Evolutionary conservation across 2,113 vertebrate species (phyloP).

Genomic region (Argyrosomus japonicus): DNA sequence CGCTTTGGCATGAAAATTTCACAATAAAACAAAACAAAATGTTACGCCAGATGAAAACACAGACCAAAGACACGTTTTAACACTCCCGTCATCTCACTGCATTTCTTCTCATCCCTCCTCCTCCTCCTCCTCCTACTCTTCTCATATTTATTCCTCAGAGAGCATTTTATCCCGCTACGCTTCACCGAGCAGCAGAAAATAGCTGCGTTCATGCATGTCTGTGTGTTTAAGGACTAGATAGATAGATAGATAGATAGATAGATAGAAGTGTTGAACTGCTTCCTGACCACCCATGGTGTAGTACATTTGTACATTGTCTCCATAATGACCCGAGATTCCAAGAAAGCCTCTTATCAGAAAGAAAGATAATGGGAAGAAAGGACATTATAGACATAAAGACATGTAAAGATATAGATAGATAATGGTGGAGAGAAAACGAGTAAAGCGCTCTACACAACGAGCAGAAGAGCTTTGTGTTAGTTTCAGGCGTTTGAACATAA

Average conservation of each 20-base stretch:
- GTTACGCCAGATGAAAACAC: too few species aligned
- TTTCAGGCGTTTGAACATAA: too few species aligned
- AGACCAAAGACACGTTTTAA: too few species aligned
- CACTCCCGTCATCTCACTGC: too few species aligned
- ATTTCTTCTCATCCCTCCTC: neutral
- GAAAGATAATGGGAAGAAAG: neutral
- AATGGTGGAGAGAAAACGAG: too few species aligned
- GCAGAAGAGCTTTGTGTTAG: too few species aligned
- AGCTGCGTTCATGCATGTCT: neutral
- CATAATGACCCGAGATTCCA: neutral
- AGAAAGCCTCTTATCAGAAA: neutral
- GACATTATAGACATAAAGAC: too few species aligned
- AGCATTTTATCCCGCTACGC: neutral
- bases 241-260: neutral
- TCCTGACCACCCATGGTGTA: neutral
- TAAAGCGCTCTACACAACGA: too few species aligned
- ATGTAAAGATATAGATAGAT: too few species aligned
- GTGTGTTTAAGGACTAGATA: neutral
- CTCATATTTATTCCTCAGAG: neutral
- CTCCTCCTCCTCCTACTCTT: neutral
- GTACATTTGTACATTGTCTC: neutral
- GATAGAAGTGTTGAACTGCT: neutral
- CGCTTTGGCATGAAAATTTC: neutral
- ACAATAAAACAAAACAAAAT: too few species aligned
- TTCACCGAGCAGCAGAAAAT: neutral